These are phyloP conservation scores for Tachycineta bicolor DNA, from an alignment of 2,113 vertebrate genomes.

Conservation along the genomic window DNA sequence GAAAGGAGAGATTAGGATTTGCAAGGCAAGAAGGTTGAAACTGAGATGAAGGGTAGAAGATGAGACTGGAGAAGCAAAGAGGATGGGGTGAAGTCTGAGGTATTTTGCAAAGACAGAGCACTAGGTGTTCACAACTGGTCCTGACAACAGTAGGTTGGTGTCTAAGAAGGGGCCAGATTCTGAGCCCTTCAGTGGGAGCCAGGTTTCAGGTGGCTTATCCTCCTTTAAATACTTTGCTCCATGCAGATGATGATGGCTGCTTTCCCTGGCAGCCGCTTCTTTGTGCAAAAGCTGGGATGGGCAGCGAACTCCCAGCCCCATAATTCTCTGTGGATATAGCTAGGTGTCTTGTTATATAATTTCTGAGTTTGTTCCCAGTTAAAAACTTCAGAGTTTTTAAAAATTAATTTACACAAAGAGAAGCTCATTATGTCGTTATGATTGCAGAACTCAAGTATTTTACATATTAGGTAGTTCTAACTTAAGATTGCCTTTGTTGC, in stretches of 20 bases:
- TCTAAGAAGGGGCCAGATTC: neutral
- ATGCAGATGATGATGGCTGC: accelerated
- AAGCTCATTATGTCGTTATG: neutral
- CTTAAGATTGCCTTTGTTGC: neutral
- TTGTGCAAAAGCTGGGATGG: neutral
- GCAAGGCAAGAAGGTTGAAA: neutral
- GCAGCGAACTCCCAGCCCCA: neutral
- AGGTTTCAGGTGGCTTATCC: neutral
- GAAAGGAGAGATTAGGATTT: neutral
- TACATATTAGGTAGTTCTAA: neutral
- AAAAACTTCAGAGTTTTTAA: neutral
- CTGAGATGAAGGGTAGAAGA: neutral
- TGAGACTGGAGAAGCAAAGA: neutral
- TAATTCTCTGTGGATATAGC: neutral
- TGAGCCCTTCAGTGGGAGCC: neutral
- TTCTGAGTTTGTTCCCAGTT: neutral
- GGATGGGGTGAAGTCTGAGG: neutral
- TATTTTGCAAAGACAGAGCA: neutral
- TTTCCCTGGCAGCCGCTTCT: neutral
- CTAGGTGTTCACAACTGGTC: neutral
- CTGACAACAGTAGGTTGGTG: neutral
- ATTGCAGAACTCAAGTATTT: neutral
- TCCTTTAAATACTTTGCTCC: neutral
- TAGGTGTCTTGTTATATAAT: accelerated
- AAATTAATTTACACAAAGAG: neutral